These are phyloP conservation scores for Actinemys pallida DNA, from an alignment of 2,113 vertebrate genomes.

Conservation along the genomic window DNA sequence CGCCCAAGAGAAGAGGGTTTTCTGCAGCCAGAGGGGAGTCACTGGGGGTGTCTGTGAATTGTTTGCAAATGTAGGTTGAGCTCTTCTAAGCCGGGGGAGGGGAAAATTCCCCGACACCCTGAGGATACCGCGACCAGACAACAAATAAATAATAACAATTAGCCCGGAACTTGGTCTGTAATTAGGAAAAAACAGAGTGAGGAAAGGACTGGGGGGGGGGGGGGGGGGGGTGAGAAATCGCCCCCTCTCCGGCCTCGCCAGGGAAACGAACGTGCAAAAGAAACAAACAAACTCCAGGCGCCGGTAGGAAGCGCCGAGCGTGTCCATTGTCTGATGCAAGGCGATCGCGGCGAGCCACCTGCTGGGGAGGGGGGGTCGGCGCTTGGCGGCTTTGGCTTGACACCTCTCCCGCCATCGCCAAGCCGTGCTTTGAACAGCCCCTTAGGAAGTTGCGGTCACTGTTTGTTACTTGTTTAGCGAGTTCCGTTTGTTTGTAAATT, in stretches of 20 bases:
- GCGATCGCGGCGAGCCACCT: constrained; percentile 45
- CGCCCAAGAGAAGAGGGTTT: not conserved
- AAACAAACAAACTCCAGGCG: not conserved
- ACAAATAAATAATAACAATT: constrained; percentile 21
- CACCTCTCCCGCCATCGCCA: not conserved
- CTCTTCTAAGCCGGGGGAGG: not conserved
- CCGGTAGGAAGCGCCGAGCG: not conserved
- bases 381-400: not conserved
- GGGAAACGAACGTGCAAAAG: not conserved
- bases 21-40: constrained; percentile 49
- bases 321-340: not conserved
- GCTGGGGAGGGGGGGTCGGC: not conserved
- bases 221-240: not conserved
- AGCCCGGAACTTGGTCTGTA: constrained; percentile 42
- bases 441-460: constrained; percentile 20
- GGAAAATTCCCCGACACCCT: not conserved
- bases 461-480: not conserved
- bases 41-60: not conserved
- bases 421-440: not conserved
- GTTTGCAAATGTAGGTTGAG: not conserved
- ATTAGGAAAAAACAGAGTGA: not conserved
- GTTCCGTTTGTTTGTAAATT: not conserved
- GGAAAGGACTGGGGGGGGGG: not conserved
- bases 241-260: not conserved
- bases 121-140: constrained; percentile 16